A percentile compares a stretch with the other conserved stretches of the same genome.
Evolutionary conservation across 2,888 invertebrate genomes (phyloP).

Genomic region (Pinctada fucata): DNA sequence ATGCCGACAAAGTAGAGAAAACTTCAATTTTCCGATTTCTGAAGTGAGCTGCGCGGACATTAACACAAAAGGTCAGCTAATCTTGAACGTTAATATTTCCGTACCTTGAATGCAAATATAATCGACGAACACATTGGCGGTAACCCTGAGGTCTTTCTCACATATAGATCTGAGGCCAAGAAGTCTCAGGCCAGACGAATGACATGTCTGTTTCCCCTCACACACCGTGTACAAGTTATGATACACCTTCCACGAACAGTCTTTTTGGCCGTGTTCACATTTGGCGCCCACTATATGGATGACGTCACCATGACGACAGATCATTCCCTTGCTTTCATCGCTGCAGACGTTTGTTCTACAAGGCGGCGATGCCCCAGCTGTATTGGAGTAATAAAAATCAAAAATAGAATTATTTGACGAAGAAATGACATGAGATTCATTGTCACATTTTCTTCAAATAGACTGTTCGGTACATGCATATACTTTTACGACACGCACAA

Average conservation of each 20-base stretch:
- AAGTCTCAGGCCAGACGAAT: conserved; percentile 34
- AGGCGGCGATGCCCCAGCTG: conserved; percentile 28
- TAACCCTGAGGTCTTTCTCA: conserved; percentile 31
- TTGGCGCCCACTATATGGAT: conserved; percentile 48
- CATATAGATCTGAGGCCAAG: conserved; percentile 44
- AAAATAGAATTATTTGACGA: not conserved
- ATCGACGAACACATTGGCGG: conserved; percentile 53
- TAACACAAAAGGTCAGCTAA: no score
- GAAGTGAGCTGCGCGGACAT: no score
- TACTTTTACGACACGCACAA: no score
- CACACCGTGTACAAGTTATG: conserved; percentile 50
- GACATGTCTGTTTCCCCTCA: conserved; percentile 49
- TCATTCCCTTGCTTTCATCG: conserved; percentile 41
- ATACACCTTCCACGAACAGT: conserved; percentile 47
- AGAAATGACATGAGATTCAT: no score
- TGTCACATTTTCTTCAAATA: no score
- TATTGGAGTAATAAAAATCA: conserved; percentile 1
- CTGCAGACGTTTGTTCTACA: conserved; percentile 57
- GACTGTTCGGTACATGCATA: no score
- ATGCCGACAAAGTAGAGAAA: no score
- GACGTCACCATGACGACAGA: conserved; percentile 44
- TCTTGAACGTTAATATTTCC: no score
- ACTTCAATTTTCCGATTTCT: no score
- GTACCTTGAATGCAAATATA: conserved; percentile 56
- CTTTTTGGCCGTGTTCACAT: conserved; percentile 45